A percentile compares a stretch with the other conserved stretches of the same genome.
These are phyloP conservation scores for Nothocercus nigrocapillus DNA, from an alignment of 2,113 vertebrate genomes.

Conservation along the genomic window DNA sequence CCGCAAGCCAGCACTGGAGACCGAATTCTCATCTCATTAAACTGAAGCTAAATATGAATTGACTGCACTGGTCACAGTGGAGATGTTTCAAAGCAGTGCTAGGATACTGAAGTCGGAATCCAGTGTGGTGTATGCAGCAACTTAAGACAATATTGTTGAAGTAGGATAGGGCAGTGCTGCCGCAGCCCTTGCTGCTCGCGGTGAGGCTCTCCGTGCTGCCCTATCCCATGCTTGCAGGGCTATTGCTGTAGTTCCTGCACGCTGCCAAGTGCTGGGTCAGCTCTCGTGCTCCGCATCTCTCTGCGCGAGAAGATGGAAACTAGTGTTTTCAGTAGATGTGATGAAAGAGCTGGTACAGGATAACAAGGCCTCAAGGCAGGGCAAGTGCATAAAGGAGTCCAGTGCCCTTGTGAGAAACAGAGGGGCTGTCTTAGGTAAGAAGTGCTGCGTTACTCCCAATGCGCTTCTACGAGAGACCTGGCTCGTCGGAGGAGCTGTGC, in stretches of 20 bases:
- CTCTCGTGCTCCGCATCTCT: background rate
- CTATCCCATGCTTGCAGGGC: background rate
- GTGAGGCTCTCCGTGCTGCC: background rate
- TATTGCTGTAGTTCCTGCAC: background rate
- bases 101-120: background rate
- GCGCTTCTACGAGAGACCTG: background rate
- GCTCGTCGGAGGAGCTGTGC: background rate
- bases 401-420: background rate
- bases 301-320: background rate
- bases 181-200: background rate
- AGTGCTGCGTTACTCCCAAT: background rate
- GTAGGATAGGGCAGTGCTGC: background rate
- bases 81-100: background rate
- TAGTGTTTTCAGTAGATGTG: background rate
- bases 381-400: background rate
- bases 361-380: background rate
- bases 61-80: background rate
- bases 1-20: fast-evolving
- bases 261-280: background rate
- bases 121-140: background rate
- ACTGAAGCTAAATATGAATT: background rate
- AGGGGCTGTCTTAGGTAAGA: background rate
- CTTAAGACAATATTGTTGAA: background rate
- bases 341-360: background rate
- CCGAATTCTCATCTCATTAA: background rate